Evolutionary conservation across 2,113 vertebrate genomes (phyloP), one percentile per base, ranked within the genome.

Genomic region (Lycaon pictus): DNA sequence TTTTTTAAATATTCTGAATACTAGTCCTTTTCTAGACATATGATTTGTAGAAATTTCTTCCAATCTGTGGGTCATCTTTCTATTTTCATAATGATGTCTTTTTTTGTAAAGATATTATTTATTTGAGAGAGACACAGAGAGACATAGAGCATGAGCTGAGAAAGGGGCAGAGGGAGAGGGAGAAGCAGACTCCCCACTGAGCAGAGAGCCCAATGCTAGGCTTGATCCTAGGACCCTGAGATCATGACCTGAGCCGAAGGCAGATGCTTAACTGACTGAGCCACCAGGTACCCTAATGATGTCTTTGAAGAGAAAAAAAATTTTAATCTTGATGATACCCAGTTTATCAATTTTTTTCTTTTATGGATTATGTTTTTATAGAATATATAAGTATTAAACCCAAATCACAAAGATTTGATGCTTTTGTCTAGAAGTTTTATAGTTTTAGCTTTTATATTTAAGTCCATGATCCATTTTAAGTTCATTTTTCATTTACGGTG

Each of bases 301-400:
- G 5, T 63, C 63, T 37, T 89, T 48, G 17, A 76, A 80, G 53
- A 71, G 37, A 85, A 77, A 85, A 85, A 71, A n/a, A 43, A 7
- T 89, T 89, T 95, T 71, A 84, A 96, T 63, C 76, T 71, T 83
- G 60, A 90, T 65, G 23, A 93, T 9, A 62, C 74, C 43, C 10
- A 87, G 10, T 69, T 93, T 69, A 63, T 81, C 23, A 5, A 19
- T 63, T 80, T 91, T 95, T 58, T 77, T 65, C 27, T 92, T 72
- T 58, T 37, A 43, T 82, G 56, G 35, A 16, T 82, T 20, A 16
- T 77, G 27, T 23, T 85, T 25, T 81, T 37, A 20, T 87, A 3
- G 69, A 62, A 69, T 76, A 35, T 20, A 43, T 72, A 62, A 93
- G 81, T 88, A 22, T 82, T 74, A 88, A 87, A 86, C 11, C 11